phyloP scores from a whole-genome alignment of 2,113 vertebrate species.

The Leucoraja erinaceus region DNA sequence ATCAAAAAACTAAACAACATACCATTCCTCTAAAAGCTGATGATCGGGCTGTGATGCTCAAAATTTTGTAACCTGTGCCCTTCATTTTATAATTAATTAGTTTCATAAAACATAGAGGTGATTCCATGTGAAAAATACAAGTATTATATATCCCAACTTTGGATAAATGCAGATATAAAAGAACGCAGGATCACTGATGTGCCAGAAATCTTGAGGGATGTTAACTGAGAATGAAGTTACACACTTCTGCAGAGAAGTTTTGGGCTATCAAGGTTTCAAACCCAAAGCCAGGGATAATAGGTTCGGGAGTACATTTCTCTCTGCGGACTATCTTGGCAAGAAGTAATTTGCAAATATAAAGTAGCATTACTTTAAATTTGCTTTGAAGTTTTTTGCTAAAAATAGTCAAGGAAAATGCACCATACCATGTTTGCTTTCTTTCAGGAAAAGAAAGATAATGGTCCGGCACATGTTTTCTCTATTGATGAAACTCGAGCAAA shows the following conservation, averaged over 20 bases:
- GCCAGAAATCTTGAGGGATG: not conserved
- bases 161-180: not conserved
- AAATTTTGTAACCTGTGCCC: not conserved
- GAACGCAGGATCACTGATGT: not conserved
- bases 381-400: not conserved
- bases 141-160: not conserved
- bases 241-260: not conserved
- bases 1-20: not conserved
- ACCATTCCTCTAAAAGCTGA: not conserved
- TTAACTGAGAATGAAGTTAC: not conserved
- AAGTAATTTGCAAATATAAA: not conserved
- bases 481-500: slow-evolving; percentile 1
- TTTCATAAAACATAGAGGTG: not conserved
- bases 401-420: not conserved
- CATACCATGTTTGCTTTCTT: not conserved
- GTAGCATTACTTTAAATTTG: not conserved
- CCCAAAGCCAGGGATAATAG: not conserved
- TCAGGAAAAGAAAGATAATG: not conserved
- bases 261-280: not conserved
- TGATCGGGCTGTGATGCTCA: not conserved
- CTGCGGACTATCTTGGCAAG: not conserved
- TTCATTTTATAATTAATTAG: slow-evolving; percentile 8
- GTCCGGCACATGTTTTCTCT: slow-evolving; percentile 1
- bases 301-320: not conserved
- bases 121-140: not conserved